Base-by-base conservation (phyloP, 23 tunicate genomes). In the Trididemnum nubilum region DNA sequence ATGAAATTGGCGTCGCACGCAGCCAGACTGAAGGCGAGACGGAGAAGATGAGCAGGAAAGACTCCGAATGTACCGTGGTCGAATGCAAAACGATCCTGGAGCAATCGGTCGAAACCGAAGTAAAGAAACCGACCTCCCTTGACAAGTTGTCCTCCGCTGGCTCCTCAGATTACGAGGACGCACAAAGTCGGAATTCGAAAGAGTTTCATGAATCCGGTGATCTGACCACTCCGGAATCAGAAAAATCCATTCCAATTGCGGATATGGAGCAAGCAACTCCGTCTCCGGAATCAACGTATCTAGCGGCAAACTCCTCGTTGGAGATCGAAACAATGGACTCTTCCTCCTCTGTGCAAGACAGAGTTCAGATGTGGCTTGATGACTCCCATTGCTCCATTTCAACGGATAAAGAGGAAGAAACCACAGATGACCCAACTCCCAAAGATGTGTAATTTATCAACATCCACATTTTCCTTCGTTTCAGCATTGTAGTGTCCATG, bases 11-110 rank as follows among this genome's bases (percentile, higher is more conserved):
- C 5, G 58, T 21, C 2, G 51, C 28, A 21, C 30, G 84, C 73
- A 40, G 81, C 21, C 76, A 77, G 36, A 33, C 34, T 1, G 79
- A 83, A 0, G 77, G 71, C 12, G 70, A 78, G 59, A 71, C 78
- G 51, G 96, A 88, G 32, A 89, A 79, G 25, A 81, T 90, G 59
- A 94, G 97, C 38, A 51, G 99, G 64, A 80, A 96, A 26, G 99
- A 89, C 29, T 78, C 97, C 34, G 99, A 97, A 58, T 64, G 97
- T 35, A 97, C 99, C 2, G 96, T 92, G 57, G 97, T 90, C 23
- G 97, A 96, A 74, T 80, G 92, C 37, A 77, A 77, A 0, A 81
- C 65, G 30, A 1, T 33, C 1, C 58, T 33, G 32, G 73, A 63
- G 31, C 74, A 80, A 2, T 18, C 23, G 35, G 73, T 22, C 7